These are phyloP conservation scores for Leptopilina syphax DNA, from an alignment of 2,888 invertebrate genomes.

Conservation along the genomic window DNA sequence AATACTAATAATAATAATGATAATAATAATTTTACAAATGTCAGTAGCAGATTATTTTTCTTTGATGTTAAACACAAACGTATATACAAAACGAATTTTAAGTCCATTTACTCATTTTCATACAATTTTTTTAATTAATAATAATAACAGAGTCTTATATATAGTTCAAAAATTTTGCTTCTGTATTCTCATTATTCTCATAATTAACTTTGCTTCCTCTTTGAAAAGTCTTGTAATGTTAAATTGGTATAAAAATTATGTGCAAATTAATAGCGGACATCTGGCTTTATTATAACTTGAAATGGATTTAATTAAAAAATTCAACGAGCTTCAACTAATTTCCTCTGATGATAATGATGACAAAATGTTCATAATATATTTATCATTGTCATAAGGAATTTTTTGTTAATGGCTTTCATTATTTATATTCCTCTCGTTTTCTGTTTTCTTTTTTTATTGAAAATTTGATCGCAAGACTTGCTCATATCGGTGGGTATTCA, in stretches of 20 bases:
- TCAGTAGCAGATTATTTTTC: too few relatives aligned
- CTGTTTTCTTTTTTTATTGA: not conserved
- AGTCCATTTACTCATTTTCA: too few relatives aligned
- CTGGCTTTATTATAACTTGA: not conserved
- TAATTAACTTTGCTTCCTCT: not conserved
- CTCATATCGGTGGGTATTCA: not conserved
- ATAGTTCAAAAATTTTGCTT: not conserved
- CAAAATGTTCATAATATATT: not conserved
- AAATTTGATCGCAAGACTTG: not conserved
- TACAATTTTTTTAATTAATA: too few relatives aligned
- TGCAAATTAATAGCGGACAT: not conserved
- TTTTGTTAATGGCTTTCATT: not conserved
- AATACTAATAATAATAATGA: too few relatives aligned
- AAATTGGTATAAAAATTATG: conserved; percentile 1
- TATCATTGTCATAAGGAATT: not conserved
- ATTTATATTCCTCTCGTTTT: not conserved
- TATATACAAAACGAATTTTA: not conserved
- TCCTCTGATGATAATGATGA: not conserved
- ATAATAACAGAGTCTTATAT: too few relatives aligned
- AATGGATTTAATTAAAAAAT: conserved; percentile 4
- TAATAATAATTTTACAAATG: too few relatives aligned
- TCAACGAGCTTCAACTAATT: conserved; percentile 4
- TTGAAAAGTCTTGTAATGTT: conserved; percentile 4
- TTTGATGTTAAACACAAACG: not conserved
- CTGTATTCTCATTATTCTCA: not conserved